Base-by-base conservation (phyloP, 2,797 vertebrate species). In the Acridotheres tristis region DNA sequence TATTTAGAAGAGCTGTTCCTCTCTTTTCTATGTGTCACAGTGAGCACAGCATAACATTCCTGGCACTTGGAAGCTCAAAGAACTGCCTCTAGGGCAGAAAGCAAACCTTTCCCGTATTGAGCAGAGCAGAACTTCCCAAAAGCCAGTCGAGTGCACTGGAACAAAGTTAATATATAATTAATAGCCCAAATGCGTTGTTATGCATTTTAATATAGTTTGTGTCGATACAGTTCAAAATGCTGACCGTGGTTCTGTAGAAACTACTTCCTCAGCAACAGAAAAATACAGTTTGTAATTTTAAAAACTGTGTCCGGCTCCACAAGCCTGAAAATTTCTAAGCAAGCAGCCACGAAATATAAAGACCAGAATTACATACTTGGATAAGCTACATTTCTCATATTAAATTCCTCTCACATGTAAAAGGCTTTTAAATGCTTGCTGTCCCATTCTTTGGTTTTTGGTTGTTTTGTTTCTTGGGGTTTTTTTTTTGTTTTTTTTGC, bases 11-110 rank as follows among this genome's bases (percentile, higher is more conserved):
- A 93, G 85, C 40, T 32, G 48, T 95, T 88, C 81, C 89, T 96
- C 91, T 94, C 92, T 65, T 94, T 82, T 87, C 91, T 65, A 4
- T 93, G 62, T 97, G 94, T 97, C 90, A 58, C 94, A 88, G 85
- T 30, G 57, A 55, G 80, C 92, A 68, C 92, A 66, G 66, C 59
- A 3, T 96, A 95, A 3, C 96, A 95, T 88, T 94, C 53, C 91
- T 67, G 92, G 71, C 79, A 85, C n/a, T 5, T 77, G 85, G 48
- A 66, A 71, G 57, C 62, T 81, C 72, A 42, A 88, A 80, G 54
- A 85, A n/a, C 78, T 90, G 90, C 93, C 90, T 83, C 18, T 77
- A 89, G 96, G 96, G 96, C 96, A 97, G 74, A 94, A 90, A 71
- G 85, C 77, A 90, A 89, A 66, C 58, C 76, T 97, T 84, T 43